Conservation (phyloP, 2,888 invertebrate species). For the Tribolium freemani region DNA sequence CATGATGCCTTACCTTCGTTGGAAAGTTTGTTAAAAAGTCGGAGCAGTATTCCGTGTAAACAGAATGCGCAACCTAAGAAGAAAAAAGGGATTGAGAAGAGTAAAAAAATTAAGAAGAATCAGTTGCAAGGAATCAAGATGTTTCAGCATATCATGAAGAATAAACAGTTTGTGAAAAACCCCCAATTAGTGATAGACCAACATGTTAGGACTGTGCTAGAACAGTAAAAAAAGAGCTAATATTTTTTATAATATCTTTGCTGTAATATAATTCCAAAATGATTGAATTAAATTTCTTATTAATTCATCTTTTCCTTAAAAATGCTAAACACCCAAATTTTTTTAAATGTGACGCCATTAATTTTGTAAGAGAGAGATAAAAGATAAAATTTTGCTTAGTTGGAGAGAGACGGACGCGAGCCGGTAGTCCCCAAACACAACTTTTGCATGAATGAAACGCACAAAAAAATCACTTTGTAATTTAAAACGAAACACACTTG, state of each 20-base stretch:
- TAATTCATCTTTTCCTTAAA: too few relatives aligned
- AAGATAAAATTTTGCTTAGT: not conserved
- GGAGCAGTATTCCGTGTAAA: slow-evolving; percentile 36
- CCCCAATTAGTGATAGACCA: slow-evolving; percentile 56
- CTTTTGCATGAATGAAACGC: too few relatives aligned
- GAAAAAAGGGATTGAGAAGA: slow-evolving; percentile 57
- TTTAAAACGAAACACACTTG: too few relatives aligned
- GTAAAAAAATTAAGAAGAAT: slow-evolving; percentile 56
- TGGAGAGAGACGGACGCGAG: not conserved
- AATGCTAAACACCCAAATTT: too few relatives aligned
- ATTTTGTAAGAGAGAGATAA: not conserved
- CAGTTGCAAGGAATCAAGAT: slow-evolving; percentile 55
- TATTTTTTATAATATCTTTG: too few relatives aligned
- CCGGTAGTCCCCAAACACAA: not conserved
- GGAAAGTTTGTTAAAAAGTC: slow-evolving; percentile 55
- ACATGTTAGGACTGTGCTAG: slow-evolving; percentile 56
- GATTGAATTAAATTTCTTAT: too few relatives aligned
- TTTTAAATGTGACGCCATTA: not conserved
- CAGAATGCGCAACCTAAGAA: slow-evolving; percentile 6
- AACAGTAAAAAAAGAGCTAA: slow-evolving; percentile 39
- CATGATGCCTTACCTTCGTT: slow-evolving; percentile 62
- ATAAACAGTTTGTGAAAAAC: slow-evolving; percentile 57
- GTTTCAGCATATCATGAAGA: slow-evolving; percentile 57
- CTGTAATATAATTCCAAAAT: too few relatives aligned
- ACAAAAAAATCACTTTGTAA: not conserved